Evolutionary conservation across 1,140 invertebrate genomes (phyloP).

Genomic region (Drosophila quadrilineata): DNA sequence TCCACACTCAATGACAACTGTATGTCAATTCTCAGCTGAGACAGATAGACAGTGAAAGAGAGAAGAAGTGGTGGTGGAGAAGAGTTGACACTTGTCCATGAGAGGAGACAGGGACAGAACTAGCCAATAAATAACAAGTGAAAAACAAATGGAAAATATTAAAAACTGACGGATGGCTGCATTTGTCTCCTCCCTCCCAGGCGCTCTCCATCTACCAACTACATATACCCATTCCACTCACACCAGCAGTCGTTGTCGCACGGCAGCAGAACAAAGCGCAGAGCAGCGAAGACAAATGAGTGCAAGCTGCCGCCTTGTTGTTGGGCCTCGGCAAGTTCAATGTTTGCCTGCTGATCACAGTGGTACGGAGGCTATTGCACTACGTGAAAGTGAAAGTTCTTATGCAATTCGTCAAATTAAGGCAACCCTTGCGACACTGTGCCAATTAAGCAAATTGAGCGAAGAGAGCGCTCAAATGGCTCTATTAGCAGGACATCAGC

Average conservation of each 20-base stretch:
- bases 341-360: constrained; percentile 38
- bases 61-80: background rate
- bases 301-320: constrained; percentile 38
- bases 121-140: constrained; percentile 62
- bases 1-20: constrained; percentile 61
- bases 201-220: background rate
- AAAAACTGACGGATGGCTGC: constrained; percentile 67
- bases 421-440: constrained; percentile 15
- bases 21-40: constrained; percentile 46
- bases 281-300: constrained; percentile 46
- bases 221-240: background rate
- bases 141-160: constrained; percentile 72
- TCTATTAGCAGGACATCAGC: constrained; percentile 41
- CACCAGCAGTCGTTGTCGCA: constrained; percentile 10
- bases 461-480: constrained; percentile 45
- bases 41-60: background rate
- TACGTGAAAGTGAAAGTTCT: background rate
- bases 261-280: constrained; percentile 28
- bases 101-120: background rate
- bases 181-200: constrained; percentile 25
- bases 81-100: background rate
- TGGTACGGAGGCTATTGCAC: constrained; percentile 1
- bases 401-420: background rate
- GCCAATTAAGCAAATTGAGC: constrained; percentile 30
- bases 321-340: constrained; percentile 30